Evolutionary conservation across 2,888 invertebrate species (phyloP).

Genomic region (Thecophora atra): DNA sequence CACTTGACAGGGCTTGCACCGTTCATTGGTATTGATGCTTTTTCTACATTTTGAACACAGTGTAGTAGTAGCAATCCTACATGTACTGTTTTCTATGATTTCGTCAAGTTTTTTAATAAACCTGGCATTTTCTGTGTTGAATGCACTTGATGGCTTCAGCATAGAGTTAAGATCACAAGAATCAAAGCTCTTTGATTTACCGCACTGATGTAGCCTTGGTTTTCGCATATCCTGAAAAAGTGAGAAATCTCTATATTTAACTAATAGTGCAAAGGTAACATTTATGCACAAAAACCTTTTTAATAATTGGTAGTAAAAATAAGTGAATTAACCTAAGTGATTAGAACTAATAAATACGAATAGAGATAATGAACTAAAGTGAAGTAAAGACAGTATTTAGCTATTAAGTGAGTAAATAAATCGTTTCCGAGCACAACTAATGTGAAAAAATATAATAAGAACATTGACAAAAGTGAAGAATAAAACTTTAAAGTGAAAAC

Average conservation of each 20-base stretch:
- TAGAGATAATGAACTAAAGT: no score
- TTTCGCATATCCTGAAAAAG: conserved; percentile 55
- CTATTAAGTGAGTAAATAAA: no score
- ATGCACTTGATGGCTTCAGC: conserved; percentile 44
- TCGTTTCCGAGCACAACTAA: no score
- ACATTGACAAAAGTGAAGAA: no score
- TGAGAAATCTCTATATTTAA: background rate
- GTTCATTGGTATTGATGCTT: conserved; percentile 53
- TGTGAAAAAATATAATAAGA: no score
- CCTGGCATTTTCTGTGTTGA: conserved; percentile 56
- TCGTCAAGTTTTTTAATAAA: conserved; percentile 60
- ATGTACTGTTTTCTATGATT: conserved; percentile 60
- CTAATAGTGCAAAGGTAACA: no score
- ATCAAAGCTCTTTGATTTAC: conserved; percentile 80
- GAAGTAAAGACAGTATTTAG: no score
- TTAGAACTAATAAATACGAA: no score
- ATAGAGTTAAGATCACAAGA: conserved; percentile 79
- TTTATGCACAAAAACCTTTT: no score
- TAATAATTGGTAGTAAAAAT: no score
- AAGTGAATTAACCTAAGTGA: no score
- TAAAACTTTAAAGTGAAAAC: no score
- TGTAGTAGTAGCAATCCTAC: conserved; percentile 54
- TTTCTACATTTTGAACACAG: conserved; percentile 58
- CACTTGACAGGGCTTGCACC: conserved; percentile 58
- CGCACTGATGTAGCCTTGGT: conserved; percentile 62